Base-by-base conservation (phyloP, 2,888 invertebrate genomes). In the Pecten maximus region DNA sequence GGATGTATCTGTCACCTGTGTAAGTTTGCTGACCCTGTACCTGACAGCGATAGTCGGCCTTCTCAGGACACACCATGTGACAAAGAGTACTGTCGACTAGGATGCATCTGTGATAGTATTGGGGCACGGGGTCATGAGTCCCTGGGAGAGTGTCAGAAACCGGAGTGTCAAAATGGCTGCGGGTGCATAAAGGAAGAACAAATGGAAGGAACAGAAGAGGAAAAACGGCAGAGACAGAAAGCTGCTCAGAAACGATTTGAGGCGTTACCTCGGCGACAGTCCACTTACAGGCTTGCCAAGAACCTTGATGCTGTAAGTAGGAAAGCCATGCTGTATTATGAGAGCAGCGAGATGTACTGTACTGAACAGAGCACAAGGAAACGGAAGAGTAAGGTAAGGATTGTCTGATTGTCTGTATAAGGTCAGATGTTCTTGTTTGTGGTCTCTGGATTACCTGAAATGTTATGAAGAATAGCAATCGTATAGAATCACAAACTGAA, bases 1-100 rank as follows among this genome's bases (percentile, higher is more conserved):
- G 95, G 96, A 40, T 96, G 96, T 92, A 95, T 96, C 44, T 96
- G 96, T 92, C 95, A 96, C 89, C 94, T 96, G 87, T 96, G 95
- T 92, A 94, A 93, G 91, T 91, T 93, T 88, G 92, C 93, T 12
- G 94, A 93, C 48, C 93, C 92, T 28, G 93, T 93, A 6, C 94
- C 93, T 39, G 93, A 93, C 60, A 86, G 92, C 0, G 92, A 92
- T 10, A 88, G 44, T 35, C 23, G 87, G 39, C 40, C 48, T 44
- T 90, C 74, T 23, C 87, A 87, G 54, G 35, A 93, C 88, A 92
- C 88, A 89, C 91, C 88, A 19, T 96, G 96, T 94, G 95, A 95
- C 86, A 96, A 96, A 90, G 95, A 96, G 91, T 96, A 96, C 90
- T 96, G 96, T 92, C 93, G 95, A 40, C 94, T 96, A 3, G 96